Evolutionary conservation across 2,797 vertebrate species (phyloP).

Genomic region (Synaphobranchus kaupii): DNA sequence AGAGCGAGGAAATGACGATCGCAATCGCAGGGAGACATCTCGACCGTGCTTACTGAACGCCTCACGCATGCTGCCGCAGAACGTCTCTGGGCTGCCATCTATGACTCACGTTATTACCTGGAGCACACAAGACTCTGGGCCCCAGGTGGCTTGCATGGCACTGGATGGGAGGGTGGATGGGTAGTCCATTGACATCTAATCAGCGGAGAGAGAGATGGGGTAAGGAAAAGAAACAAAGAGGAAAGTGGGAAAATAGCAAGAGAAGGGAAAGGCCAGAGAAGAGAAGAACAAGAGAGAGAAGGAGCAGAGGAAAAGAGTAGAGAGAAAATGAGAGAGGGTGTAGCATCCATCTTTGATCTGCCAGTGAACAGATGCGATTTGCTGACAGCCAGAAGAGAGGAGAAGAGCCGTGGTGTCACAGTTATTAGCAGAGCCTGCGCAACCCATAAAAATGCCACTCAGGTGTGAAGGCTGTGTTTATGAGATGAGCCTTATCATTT

Average conservation of each 20-base stretch:
- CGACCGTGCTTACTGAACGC: slow-evolving; percentile 78
- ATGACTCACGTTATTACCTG: slow-evolving; percentile 83
- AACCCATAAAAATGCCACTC: slow-evolving; percentile 31
- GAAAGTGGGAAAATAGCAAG: too few species aligned
- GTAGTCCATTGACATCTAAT: slow-evolving; percentile 78
- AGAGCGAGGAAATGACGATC: slow-evolving; percentile 63
- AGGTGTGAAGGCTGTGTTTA: slow-evolving; percentile 38
- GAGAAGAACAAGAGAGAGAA: too few species aligned
- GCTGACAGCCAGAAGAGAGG: slow-evolving; percentile 47
- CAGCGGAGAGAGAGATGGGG: slow-evolving; percentile 48
- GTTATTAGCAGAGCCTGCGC: slow-evolving; percentile 27
- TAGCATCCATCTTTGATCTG: slow-evolving; percentile 62
- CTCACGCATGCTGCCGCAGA: slow-evolving; percentile 74
- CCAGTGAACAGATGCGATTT: slow-evolving; percentile 58
- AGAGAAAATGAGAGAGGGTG: slow-evolving; percentile 61
- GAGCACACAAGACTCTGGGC: slow-evolving; percentile 70
- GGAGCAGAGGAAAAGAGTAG: neutral
- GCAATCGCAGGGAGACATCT: slow-evolving; percentile 79
- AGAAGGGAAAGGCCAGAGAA: too few species aligned
- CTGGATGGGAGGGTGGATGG: slow-evolving; percentile 62
- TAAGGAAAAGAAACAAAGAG: neutral
- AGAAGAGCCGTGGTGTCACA: slow-evolving; percentile 37
- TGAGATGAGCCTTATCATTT: slow-evolving; percentile 43
- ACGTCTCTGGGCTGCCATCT: slow-evolving; percentile 77
- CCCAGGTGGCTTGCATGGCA: slow-evolving; percentile 66